Percentiles rank a stretch among this genome's conserved stretches.
Conservation (phyloP, 1,140 invertebrate species). For the Aphis gossypii region DNA sequence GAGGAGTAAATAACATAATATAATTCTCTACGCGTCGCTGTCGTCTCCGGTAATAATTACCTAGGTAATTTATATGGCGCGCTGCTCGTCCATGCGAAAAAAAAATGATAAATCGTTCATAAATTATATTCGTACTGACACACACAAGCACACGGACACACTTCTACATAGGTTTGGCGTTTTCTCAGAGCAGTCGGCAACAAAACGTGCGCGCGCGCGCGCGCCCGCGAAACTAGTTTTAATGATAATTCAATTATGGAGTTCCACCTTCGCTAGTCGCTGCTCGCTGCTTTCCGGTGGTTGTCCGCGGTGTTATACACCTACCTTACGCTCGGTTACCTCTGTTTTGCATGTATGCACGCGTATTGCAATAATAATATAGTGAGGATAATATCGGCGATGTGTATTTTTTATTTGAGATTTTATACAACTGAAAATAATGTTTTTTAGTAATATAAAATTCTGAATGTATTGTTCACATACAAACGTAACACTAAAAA, state of each 20-base stretch:
- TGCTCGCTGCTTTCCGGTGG: not conserved
- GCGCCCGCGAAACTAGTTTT: not conserved
- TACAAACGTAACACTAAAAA: no score
- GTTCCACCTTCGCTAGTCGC: not conserved
- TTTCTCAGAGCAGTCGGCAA: not conserved
- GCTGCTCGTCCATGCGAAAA: not conserved
- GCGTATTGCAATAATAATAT: no score
- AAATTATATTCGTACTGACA: not conserved
- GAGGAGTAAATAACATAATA: not conserved
- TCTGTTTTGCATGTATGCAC: no score
- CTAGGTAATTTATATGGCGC: not conserved
- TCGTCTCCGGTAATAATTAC: conserved; percentile 23
- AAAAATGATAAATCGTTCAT: conserved; percentile 18
- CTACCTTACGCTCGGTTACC: no score
- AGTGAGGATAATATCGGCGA: no score
- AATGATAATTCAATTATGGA: conserved; percentile 30
- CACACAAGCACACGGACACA: not conserved
- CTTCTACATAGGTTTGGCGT: not conserved
- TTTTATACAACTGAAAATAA: no score
- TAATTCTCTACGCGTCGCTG: not conserved
- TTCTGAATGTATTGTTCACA: no score
- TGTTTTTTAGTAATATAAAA: no score
- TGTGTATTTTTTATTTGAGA: no score
- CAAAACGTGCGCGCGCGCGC: not conserved
- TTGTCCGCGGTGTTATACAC: not conserved